Evolutionary conservation across 2,888 invertebrate genomes (phyloP).

Genomic region (Hipparchia sbordonii): DNA sequence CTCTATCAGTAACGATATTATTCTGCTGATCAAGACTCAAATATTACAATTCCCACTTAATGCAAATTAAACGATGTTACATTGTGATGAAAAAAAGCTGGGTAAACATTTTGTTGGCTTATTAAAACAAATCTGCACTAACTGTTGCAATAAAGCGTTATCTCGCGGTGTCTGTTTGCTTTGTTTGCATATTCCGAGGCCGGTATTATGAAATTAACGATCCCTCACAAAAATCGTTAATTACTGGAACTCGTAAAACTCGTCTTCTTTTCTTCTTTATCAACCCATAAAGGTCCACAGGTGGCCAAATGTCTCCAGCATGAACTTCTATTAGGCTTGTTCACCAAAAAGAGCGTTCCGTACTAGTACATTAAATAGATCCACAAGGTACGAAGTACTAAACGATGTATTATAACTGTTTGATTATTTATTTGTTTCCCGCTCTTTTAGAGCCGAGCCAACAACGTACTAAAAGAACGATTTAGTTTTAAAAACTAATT

Average conservation of each 20-base stretch:
- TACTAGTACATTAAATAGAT: too few species aligned
- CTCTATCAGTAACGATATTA: background rate
- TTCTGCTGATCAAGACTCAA: background rate
- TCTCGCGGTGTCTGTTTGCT: slow-evolving; percentile 13
- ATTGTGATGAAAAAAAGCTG: slow-evolving; percentile 29
- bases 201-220: background rate
- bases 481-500: too few species aligned
- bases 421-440: too few species aligned
- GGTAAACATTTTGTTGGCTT: slow-evolving; percentile 28
- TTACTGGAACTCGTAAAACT: background rate
- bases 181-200: background rate
- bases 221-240: background rate
- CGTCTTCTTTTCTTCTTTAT: too few species aligned
- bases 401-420: too few species aligned
- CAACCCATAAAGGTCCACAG: too few species aligned
- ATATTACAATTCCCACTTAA: background rate
- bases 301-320: too few species aligned
- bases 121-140: slow-evolving; percentile 28
- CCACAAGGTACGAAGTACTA: too few species aligned
- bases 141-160: slow-evolving; percentile 30
- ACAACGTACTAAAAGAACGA: too few species aligned
- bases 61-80: slow-evolving; percentile 3
- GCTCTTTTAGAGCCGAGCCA: too few species aligned
- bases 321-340: too few species aligned
- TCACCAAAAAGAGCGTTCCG: too few species aligned